Base-by-base conservation (phyloP, 2,797 vertebrate genomes). In the Cirrhinus molitorella region DNA sequence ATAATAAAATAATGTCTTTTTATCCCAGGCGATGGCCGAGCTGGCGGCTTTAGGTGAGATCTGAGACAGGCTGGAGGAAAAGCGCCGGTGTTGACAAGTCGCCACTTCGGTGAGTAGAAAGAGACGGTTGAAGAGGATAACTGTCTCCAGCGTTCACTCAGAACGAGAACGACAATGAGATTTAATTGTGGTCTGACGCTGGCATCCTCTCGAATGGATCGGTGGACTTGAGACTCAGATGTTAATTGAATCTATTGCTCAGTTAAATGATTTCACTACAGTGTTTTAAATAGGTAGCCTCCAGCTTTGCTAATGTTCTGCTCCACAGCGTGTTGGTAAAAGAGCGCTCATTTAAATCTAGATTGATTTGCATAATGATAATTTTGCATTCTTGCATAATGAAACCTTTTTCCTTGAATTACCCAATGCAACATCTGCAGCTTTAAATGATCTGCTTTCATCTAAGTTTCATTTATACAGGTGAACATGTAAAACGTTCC, bases 1-100 rank as follows among this genome's bases (percentile, higher is more conserved):
- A 25, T 95, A 95, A 95, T 95, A 92, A 94, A 95, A 95, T 94
- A 93, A 95, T 93, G 90, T 89, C 66, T 91, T 94, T 92, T 94
- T 94, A 95, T 94, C 93, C 92, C 88, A 89, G 90, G 90, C 92
- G 91, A 93, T 92, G 92, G 92, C 89, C 90, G 92, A 94, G 88
- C 90, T 88, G 49, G 25, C 84, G 88, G 92, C 92, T 93, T 93
- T 92, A 85, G 80, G 87, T 90, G 91, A 88, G 90, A 85, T 67
- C 85, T 85, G 66, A 31, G 66, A 85, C 67, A 61, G 67, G 55
- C 19, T 34, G 85, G 76, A 68, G 77, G 86, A 80, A 86, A 57
- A 63, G 51, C 37, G 28, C 51, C 3, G 25, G 13, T 40, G 59
- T 53, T 74, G 81, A 80, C 55, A 66, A 80, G 13, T 49, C 21